Evolutionary conservation across 92 coral and sea anemone species (phyloP).

Genomic region (Hydrozoanthus gracilis): DNA sequence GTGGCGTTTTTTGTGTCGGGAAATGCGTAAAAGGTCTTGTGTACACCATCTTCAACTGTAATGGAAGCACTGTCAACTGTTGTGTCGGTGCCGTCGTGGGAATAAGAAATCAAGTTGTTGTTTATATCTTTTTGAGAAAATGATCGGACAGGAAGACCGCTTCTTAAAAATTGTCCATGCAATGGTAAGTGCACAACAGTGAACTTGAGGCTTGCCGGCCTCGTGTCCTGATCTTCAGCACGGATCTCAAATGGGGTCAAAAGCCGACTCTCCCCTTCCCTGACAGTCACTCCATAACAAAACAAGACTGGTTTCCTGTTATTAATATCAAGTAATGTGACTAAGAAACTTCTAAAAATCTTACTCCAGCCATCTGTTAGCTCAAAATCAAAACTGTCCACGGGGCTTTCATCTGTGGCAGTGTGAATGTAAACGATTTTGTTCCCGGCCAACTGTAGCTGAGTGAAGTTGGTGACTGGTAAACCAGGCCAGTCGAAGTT

Average conservation of each 20-base stretch:
- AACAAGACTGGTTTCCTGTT: constrained; percentile 85
- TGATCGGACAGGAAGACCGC: constrained; percentile 64
- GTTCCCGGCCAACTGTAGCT: constrained; percentile 89
- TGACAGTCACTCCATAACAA: constrained; percentile 58
- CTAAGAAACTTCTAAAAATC: constrained; percentile 70
- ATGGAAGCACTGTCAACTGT: constrained; percentile 75
- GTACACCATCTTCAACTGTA: constrained; percentile 78
- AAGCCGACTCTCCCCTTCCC: constrained; percentile 79
- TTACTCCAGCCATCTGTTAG: constrained; percentile 89
- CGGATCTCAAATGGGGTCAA: constrained; percentile 92
- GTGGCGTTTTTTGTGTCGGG: constrained; percentile 72
- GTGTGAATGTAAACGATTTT: constrained; percentile 90
- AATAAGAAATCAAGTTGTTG: constrained; percentile 77
- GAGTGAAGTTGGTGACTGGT: constrained; percentile 73
- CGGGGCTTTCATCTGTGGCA: constrained; percentile 78
- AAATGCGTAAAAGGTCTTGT: constrained; percentile 74
- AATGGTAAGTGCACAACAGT: constrained; percentile 84
- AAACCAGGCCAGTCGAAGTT: constrained; percentile 71
- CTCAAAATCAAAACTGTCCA: constrained; percentile 94
- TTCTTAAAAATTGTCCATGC: constrained; percentile 81
- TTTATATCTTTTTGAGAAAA: constrained; percentile 91
- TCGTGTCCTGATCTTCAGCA: constrained; percentile 91
- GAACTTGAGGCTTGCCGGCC: constrained; percentile 67
- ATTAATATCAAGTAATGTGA: constrained; percentile 83
- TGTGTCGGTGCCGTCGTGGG: constrained; percentile 97